Evolutionary conservation across 1,140 invertebrate species (phyloP), one percentile per base, ranked within the genome.

Genomic region (Patella vulgata): DNA sequence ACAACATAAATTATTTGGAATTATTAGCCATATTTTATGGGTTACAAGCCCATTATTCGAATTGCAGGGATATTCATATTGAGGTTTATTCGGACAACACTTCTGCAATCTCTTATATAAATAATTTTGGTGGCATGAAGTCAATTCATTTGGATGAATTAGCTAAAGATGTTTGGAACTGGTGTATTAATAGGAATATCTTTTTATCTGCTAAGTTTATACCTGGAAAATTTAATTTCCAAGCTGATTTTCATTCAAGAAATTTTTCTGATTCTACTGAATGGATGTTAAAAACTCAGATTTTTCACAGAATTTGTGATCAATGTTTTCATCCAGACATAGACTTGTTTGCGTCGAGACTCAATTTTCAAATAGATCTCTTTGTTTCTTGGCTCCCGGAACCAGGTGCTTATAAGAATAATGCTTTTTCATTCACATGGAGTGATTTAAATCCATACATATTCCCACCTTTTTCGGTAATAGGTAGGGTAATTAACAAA

Each of bases 351-450:
- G 46, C 58, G 6, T 51, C 3, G 2, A 1, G n/a, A 3, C 43
- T 51, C 25, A 52, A 51, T 52, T 42, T 19, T 31, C 27, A 23
- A n/a, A 40, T 60, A 11, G 30, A 60, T 27, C 21, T 4, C 25
- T 54, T 25, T 61, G 51, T 61, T 14, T 21, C 50, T 14, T 61
- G 48, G 39, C 46, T 30, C 27, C 28, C 40, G 28, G 40, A 21
- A 31, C 28, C 39, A 17, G 3, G 8, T n/a, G 28, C 25, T 12
- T 21, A 19, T 1, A 17, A 21, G 5, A 12, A 5, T 25, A 23
- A 61, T 47, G 61, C 54, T 33, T 63, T 63, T 56, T 51, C 50
- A 8, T 19, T 61, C 6, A 44, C 25, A 2, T 61, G 50, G 51
- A 23, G 3, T 2, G 28, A 53, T 11, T 46, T 61, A 17, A 44